phyloP scores from a whole-genome alignment of 2,888 invertebrate species.

The Lomographa bimaculata region DNA sequence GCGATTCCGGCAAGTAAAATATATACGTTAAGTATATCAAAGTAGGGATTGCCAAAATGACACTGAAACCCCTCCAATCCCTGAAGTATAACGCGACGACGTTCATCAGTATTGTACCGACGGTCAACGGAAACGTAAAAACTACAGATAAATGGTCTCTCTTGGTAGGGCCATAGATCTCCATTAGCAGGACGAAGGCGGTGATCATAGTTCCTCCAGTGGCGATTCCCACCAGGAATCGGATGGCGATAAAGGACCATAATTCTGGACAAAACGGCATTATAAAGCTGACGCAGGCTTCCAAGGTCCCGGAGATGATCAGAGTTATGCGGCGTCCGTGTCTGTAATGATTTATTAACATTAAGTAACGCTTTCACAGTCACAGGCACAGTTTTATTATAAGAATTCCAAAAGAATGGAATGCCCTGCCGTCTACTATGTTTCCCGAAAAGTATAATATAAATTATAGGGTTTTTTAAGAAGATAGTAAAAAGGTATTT shows the following conservation, averaged over 20 bases:
- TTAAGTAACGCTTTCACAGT: too few relatives aligned
- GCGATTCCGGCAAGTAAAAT: constrained; percentile 88
- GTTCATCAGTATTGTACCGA: constrained; percentile 84
- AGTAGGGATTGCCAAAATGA: constrained; percentile 83
- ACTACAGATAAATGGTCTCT: constrained; percentile 75
- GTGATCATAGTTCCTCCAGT: constrained; percentile 90
- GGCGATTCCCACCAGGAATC: constrained; percentile 87
- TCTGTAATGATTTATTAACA: constrained; percentile 65
- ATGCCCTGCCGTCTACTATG: too few relatives aligned
- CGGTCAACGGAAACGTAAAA: constrained; percentile 84
- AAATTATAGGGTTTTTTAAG: too few relatives aligned
- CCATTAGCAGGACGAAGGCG: constrained; percentile 85
- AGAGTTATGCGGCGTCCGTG: constrained; percentile 88
- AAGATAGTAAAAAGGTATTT: too few relatives aligned
- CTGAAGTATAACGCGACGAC: constrained; percentile 83
- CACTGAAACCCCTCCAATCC: constrained; percentile 84
- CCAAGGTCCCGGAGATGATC: constrained; percentile 81
- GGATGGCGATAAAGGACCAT: constrained; percentile 79
- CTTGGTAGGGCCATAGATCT: constrained; percentile 76
- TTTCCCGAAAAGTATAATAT: too few relatives aligned
- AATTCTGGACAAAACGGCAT: constrained; percentile 85
- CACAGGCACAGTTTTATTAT: too few relatives aligned
- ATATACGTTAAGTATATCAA: constrained; percentile 83
- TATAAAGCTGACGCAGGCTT: constrained; percentile 85
- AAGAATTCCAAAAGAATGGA: too few relatives aligned